Conservation (phyloP, 2,888 invertebrate species). For the Pheosia tremula region DNA sequence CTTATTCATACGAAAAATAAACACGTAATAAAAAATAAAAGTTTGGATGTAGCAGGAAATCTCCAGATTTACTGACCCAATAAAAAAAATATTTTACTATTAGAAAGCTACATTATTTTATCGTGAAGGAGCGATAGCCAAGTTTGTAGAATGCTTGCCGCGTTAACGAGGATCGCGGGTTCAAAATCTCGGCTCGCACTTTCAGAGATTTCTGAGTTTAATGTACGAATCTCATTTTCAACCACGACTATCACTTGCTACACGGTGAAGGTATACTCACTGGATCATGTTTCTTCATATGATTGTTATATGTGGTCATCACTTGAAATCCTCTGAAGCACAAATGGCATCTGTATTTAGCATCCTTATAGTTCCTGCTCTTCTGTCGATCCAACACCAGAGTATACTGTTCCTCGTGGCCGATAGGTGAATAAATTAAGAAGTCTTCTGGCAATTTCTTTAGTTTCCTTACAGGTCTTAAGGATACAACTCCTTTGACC, state of each 20-base stretch:
- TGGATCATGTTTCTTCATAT: constrained; percentile 76
- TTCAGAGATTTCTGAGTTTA: too few relatives aligned
- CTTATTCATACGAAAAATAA: too few relatives aligned
- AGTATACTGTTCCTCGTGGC: constrained; percentile 68
- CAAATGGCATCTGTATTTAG: constrained; percentile 62
- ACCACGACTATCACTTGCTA: background rate
- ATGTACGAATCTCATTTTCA: too few relatives aligned
- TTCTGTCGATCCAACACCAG: constrained; percentile 58
- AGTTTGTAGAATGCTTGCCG: too few relatives aligned
- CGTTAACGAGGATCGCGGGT: too few relatives aligned
- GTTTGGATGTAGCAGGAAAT: too few relatives aligned
- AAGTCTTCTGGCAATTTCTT: constrained; percentile 61
- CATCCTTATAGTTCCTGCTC: constrained; percentile 66
- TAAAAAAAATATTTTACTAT: too few relatives aligned
- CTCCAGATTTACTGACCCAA: too few relatives aligned
- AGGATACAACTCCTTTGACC: constrained; percentile 38
- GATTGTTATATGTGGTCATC: constrained; percentile 60
- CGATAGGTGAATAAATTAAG: constrained; percentile 56
- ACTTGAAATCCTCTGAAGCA: constrained; percentile 71
- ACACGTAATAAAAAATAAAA: too few relatives aligned
- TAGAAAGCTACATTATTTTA: too few relatives aligned
- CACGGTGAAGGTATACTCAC: constrained; percentile 21
- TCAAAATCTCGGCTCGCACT: too few relatives aligned
- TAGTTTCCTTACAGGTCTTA: constrained; percentile 46
- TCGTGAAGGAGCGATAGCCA: too few relatives aligned